A percentile compares a stretch with the other conserved stretches of the same genome.
These are phyloP conservation scores for Bufotes viridis DNA, from an alignment of 2,797 vertebrate species.

Conservation along the genomic window DNA sequence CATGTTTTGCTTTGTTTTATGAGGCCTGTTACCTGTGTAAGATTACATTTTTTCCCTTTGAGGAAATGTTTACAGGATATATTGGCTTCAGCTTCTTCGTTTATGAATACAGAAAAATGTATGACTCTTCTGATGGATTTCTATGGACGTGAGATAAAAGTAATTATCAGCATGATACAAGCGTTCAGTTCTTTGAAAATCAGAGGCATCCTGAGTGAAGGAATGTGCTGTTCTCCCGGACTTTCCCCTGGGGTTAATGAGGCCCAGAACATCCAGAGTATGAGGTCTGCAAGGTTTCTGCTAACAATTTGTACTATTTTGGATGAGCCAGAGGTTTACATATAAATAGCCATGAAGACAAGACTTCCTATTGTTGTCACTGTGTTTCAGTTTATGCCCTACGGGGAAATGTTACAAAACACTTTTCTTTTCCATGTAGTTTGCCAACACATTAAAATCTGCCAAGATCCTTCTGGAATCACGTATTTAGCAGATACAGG, in stretches of 20 bases:
- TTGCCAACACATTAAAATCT: background rate
- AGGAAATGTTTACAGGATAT: background rate
- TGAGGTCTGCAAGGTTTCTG: background rate
- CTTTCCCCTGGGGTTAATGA: background rate
- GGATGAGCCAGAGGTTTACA: background rate
- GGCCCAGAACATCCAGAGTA: background rate
- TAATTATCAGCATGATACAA: too few relatives aligned
- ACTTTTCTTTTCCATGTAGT: background rate
- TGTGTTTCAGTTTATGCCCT: background rate
- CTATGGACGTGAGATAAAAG: too few relatives aligned
- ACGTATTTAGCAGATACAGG: background rate
- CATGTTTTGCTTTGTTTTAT: background rate
- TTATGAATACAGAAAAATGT: too few relatives aligned
- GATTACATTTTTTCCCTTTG: background rate
- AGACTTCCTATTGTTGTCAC: background rate
- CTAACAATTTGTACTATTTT: slow-evolving; percentile 6
- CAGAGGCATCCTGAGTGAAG: background rate
- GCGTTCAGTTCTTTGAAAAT: too few relatives aligned
- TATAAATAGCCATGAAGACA: background rate
- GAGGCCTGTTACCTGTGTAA: background rate
- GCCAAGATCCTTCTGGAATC: background rate
- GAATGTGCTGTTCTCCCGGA: background rate
- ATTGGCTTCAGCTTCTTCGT: background rate
- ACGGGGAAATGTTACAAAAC: slow-evolving; percentile 6
- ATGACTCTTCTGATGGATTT: too few relatives aligned